Conservation (phyloP, 1,140 invertebrate species). For the Heliconius himera region DNA sequence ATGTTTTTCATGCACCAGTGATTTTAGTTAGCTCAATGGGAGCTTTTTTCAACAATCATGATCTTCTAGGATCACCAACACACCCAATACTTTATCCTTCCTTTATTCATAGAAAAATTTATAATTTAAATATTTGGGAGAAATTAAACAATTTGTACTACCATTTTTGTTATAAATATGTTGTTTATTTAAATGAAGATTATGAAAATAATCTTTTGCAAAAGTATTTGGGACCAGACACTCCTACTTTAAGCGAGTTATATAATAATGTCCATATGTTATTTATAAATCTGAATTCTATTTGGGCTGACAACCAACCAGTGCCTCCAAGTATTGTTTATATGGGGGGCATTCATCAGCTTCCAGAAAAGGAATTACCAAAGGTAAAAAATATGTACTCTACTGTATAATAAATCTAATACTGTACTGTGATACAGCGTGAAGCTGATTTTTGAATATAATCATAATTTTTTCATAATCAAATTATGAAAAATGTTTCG, state of each 20-base stretch:
- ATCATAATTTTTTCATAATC: no score
- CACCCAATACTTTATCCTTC: slow-evolving; percentile 76
- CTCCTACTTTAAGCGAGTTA: background rate
- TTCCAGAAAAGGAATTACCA: slow-evolving; percentile 15
- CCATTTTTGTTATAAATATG: slow-evolving; percentile 1
- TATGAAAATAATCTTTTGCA: slow-evolving; percentile 7
- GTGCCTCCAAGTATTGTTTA: background rate
- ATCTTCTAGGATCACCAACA: slow-evolving; percentile 65
- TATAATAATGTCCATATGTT: slow-evolving; percentile 6
- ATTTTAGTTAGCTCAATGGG: slow-evolving; percentile 62
- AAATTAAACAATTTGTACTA: slow-evolving; percentile 8
- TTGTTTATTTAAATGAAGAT: slow-evolving; percentile 7
- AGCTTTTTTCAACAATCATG: slow-evolving; percentile 35
- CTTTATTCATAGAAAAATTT: slow-evolving; percentile 46
- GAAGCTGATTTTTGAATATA: no score
- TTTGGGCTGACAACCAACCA: slow-evolving; percentile 7
- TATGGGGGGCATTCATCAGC: slow-evolving; percentile 17
- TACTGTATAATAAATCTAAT: no score
- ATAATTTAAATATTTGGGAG: slow-evolving; percentile 38
- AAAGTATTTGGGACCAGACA: slow-evolving; percentile 12
- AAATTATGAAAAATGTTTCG: no score
- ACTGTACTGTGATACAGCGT: no score
- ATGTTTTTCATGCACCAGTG: slow-evolving; percentile 64
- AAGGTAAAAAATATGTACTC: background rate
- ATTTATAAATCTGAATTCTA: slow-evolving; percentile 2